phyloP scores from a whole-genome alignment of 2,113 vertebrate genomes.

The Channa maculata region DNA sequence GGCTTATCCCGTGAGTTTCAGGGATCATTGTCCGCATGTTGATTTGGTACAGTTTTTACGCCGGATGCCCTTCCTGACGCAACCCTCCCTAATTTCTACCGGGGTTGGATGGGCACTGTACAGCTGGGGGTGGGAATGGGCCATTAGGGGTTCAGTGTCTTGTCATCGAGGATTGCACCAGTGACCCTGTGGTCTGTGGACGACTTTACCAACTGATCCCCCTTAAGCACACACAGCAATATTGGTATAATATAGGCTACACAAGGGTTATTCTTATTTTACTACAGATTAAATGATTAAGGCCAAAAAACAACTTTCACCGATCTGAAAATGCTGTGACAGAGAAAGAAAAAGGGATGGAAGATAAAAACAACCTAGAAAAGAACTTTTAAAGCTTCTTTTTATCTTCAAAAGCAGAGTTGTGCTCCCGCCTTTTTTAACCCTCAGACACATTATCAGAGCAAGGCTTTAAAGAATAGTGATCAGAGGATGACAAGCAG shows the following conservation, averaged over 20 bases:
- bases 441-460: conserved; percentile 36
- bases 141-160: too few relatives aligned
- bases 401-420: conserved; percentile 42
- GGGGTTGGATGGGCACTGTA: too few relatives aligned
- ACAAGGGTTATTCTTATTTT: background rate
- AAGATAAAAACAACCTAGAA: conserved; percentile 3
- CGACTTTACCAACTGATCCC: too few relatives aligned
- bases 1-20: too few relatives aligned
- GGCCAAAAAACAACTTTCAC: background rate
- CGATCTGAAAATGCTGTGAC: background rate
- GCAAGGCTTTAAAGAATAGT: conserved; percentile 27
- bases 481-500: conserved; percentile 24
- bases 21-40: too few relatives aligned
- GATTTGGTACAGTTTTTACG: too few relatives aligned
- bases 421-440: conserved; percentile 6
- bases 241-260: background rate
- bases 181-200: too few relatives aligned
- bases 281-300: background rate
- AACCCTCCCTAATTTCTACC: too few relatives aligned
- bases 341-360: background rate
- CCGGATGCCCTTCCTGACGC: too few relatives aligned
- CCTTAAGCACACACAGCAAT: background rate
- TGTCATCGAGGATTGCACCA: too few relatives aligned
- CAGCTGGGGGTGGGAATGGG: too few relatives aligned
- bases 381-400: conserved; percentile 6